Base-by-base conservation (phyloP, 2,888 invertebrate genomes). In the Oscheius myriophilus region DNA sequence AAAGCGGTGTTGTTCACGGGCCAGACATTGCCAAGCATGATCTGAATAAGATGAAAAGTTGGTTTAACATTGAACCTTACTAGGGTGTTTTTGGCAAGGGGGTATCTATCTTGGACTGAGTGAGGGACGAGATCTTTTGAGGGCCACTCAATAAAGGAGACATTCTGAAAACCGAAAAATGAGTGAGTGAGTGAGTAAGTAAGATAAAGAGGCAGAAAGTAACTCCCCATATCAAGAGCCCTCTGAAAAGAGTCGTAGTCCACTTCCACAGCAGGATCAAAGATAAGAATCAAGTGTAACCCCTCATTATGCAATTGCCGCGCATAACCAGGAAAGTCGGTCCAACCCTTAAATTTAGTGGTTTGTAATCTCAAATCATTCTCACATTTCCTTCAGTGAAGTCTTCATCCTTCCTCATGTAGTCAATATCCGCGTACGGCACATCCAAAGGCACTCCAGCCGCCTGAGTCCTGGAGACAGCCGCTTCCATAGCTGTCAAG, bases 211-310 rank as follows among this genome's bases (percentile, higher is more conserved):
- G n/a, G n/a, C n/a, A n/a, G n/a, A n/a, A n/a, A n/a, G n/a, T 26
- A 39, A 39, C 58, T 16, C 39, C 72, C 76, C 57, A 51, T 26
- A n/a, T 78, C 67, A 4, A 73, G 69, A 18, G 76, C 85, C 18
- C 84, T 65, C 59, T 75, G 67, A 73, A 84, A 85, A 0, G 76
- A 59, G 9, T 64, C 74, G 57, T 86, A 83, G 63, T 84, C 82
- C 16, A 78, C 85, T 67, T 84, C 76, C 33, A 86, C 74, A 39
- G 81, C 85, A 2, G 86, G 85, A 59, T 86, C 86, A 61, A 86
- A 75, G 61, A 86, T 86, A 6, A 86, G 71, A 55, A 83, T 83
- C 9, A 82, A 54, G 46, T 80, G 77, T 67, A 82, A 71, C 7
- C 81, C 81, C 45, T 75, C 61, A 2, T 66, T 53, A 55, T 83